These are phyloP conservation scores for Molossus molossus DNA, from an alignment of 2,797 vertebrate species.

Conservation along the genomic window DNA sequence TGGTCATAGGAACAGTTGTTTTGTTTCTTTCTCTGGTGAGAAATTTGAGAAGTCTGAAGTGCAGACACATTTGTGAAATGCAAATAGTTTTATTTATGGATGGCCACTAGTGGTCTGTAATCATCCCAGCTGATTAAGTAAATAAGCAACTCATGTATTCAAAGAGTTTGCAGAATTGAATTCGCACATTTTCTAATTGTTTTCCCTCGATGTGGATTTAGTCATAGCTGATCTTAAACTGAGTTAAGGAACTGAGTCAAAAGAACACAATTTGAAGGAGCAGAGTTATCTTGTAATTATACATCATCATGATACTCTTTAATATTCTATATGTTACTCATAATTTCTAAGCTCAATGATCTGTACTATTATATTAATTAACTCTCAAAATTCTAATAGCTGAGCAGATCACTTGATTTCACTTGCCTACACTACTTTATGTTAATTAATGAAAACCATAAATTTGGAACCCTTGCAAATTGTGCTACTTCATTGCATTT, in stretches of 20 bases:
- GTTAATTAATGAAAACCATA: slow-evolving; percentile 87
- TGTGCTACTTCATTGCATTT: slow-evolving; percentile 83
- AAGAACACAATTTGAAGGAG: slow-evolving; percentile 69
- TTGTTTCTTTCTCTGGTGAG: slow-evolving; percentile 43
- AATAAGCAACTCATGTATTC: slow-evolving; percentile 77
- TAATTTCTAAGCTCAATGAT: slow-evolving; percentile 87
- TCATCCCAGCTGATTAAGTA: slow-evolving; percentile 79
- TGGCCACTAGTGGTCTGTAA: slow-evolving; percentile 74
- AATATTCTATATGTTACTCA: slow-evolving; percentile 87
- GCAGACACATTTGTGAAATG: slow-evolving; percentile 70
- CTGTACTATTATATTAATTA: slow-evolving; percentile 87
- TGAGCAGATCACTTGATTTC: slow-evolving; percentile 86
- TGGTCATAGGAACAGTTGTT: slow-evolving; percentile 10
- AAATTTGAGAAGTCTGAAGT: slow-evolving; percentile 55
- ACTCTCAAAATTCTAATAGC: slow-evolving; percentile 87
- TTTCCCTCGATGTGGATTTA: slow-evolving; percentile 69
- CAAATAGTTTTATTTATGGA: slow-evolving; percentile 82
- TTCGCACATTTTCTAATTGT: slow-evolving; percentile 66
- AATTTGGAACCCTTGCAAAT: slow-evolving; percentile 83
- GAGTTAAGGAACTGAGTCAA: slow-evolving; percentile 65
- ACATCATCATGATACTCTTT: slow-evolving; percentile 81
- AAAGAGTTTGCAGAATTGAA: slow-evolving; percentile 75
- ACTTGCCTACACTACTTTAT: slow-evolving; percentile 84
- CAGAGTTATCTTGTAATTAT: slow-evolving; percentile 75
- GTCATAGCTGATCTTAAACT: slow-evolving; percentile 71